Conservation (phyloP, 2,888 invertebrate species). For the Cosmorhoe ocellata region DNA sequence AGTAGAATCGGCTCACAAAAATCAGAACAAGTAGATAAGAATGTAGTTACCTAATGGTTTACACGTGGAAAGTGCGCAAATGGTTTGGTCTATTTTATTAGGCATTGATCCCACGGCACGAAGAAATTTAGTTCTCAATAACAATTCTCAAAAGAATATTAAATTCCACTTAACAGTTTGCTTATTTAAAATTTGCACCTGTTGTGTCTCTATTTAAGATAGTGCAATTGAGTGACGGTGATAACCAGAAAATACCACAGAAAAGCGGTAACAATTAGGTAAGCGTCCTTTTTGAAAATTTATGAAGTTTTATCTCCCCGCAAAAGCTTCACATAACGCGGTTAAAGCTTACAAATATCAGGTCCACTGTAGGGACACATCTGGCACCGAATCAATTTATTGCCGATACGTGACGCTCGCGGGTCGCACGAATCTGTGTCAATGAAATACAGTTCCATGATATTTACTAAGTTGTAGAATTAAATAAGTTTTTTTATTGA, state of each 20-base stretch:
- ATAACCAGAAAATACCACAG: too few species aligned
- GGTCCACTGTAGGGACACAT: conserved; percentile 47
- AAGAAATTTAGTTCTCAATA: too few species aligned
- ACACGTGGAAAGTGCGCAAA: too few species aligned
- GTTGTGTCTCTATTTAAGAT: too few species aligned
- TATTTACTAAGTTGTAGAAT: not conserved
- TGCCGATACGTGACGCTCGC: conserved; percentile 48
- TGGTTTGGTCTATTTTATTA: not conserved
- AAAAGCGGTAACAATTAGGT: too few species aligned
- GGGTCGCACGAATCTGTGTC: conserved; percentile 39
- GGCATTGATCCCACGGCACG: too few species aligned
- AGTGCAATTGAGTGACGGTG: too few species aligned
- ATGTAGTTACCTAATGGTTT: too few species aligned
- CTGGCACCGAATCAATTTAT: conserved; percentile 60
- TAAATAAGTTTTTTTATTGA: too few species aligned
- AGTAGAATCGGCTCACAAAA: conserved; percentile 6
- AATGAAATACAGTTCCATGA: conserved; percentile 37
- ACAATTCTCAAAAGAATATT: too few species aligned
- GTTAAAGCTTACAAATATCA: conserved; percentile 39
- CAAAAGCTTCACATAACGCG: conserved; percentile 3
- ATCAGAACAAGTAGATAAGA: not conserved
- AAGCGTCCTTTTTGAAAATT: not conserved
- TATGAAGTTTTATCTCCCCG: conserved; percentile 2
- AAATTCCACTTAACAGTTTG: too few species aligned
- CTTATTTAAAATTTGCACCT: too few species aligned